Evolutionary conservation across 1,140 invertebrate species (phyloP).

Genomic region (Semibalanus balanoides): DNA sequence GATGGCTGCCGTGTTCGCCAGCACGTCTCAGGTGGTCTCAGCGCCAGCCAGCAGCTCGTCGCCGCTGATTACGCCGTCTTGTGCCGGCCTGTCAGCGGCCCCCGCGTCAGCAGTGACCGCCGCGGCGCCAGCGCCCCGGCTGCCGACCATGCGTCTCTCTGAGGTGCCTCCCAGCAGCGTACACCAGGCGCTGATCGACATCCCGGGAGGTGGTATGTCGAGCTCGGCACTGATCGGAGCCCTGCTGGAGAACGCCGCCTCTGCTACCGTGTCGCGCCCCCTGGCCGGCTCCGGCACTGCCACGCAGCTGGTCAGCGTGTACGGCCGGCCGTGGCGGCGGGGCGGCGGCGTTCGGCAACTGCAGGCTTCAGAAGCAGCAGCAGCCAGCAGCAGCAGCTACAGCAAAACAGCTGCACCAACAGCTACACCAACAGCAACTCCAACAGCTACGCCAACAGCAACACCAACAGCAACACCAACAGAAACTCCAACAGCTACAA

Average conservation of each 20-base stretch:
- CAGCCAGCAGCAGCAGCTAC: too few relatives aligned
- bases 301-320: not conserved
- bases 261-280: not conserved
- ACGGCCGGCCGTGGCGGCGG: too few relatives aligned
- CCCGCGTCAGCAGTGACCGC: not conserved
- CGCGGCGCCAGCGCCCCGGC: too few relatives aligned
- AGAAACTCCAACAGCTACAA: too few relatives aligned
- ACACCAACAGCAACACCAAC: too few relatives aligned
- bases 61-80: too few relatives aligned
- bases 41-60: too few relatives aligned
- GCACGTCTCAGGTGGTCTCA: not conserved
- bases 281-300: not conserved
- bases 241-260: not conserved
- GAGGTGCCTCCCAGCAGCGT: conserved; percentile 22
- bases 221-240: not conserved
- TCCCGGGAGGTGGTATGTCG: conserved; percentile 21
- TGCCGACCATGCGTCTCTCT: not conserved
- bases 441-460: too few relatives aligned
- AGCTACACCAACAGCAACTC: too few relatives aligned
- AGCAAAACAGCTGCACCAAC: too few relatives aligned
- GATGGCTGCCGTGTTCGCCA: not conserved
- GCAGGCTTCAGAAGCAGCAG: too few relatives aligned
- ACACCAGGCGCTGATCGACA: conserved; percentile 23
- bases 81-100: not conserved
- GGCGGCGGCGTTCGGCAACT: too few relatives aligned